These are phyloP conservation scores for Ctenopoma kingsleyae DNA, from an alignment of 2,797 vertebrate species.

Conservation along the genomic window DNA sequence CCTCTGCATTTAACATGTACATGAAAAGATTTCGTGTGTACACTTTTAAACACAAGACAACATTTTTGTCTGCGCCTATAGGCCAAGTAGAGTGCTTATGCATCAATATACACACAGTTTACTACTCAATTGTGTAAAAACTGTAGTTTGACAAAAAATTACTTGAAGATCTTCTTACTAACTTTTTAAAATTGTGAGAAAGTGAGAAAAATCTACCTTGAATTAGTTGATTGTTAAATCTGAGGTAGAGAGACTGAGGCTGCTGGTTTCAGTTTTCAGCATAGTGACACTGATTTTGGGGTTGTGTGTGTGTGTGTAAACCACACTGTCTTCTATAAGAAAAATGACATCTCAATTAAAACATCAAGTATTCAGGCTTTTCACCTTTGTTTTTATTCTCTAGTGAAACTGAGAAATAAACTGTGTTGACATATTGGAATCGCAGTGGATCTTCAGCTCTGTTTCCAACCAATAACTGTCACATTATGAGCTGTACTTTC, in stretches of 20 bases:
- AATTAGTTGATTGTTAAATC: background rate
- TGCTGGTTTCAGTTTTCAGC: background rate
- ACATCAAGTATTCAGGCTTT: slow-evolving; percentile 16
- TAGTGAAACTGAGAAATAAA: slow-evolving; percentile 21
- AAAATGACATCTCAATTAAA: background rate
- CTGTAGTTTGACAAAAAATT: too few relatives aligned
- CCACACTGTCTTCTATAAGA: background rate
- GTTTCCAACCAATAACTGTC: slow-evolving; percentile 67
- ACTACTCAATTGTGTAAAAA: too few relatives aligned
- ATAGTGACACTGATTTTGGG: background rate
- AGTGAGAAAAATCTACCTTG: background rate
- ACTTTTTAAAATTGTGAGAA: background rate
- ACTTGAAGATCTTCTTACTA: too few relatives aligned
- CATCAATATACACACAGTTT: background rate
- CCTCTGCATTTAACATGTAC: too few relatives aligned
- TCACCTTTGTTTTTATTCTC: slow-evolving; percentile 32
- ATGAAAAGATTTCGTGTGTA: too few relatives aligned
- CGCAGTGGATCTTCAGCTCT: slow-evolving; percentile 27
- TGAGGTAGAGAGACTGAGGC: background rate
- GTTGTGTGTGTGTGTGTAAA: background rate
- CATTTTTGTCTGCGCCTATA: too few relatives aligned
- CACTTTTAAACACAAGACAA: too few relatives aligned
- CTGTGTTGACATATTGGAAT: slow-evolving; percentile 3
- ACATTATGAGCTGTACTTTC: slow-evolving; percentile 59
- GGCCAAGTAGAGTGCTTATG: too few relatives aligned